phyloP scores from a whole-genome alignment of 2,888 invertebrate species.

The Zygaena filipendulae region DNA sequence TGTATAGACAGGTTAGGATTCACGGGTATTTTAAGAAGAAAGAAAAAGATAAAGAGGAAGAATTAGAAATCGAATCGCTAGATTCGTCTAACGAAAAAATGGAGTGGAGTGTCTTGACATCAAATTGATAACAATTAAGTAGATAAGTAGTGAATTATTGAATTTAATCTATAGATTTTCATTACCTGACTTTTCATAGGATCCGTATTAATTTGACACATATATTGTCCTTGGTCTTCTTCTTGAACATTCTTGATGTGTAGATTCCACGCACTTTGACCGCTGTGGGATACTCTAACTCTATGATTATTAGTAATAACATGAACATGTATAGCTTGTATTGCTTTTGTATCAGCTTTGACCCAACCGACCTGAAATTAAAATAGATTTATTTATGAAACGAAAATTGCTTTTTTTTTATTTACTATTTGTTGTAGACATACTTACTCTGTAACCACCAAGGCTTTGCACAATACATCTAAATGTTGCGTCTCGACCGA shows the following conservation, averaged over 20 bases:
- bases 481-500: constrained; percentile 89
- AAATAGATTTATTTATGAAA: constrained; percentile 3
- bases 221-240: constrained; percentile 90
- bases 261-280: constrained; percentile 89
- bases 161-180: too few species aligned
- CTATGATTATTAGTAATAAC: constrained; percentile 93
- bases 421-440: too few species aligned
- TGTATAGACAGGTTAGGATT: constrained; percentile 54
- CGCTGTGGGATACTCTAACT: constrained; percentile 85
- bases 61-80: constrained; percentile 9
- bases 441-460: constrained; percentile 88
- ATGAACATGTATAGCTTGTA: constrained; percentile 92
- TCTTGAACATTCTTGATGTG: constrained; percentile 88
- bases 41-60: constrained; percentile 8
- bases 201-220: constrained; percentile 95
- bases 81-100: constrained; percentile 20
- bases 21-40: constrained; percentile 32
- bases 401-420: constrained; percentile 6
- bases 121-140: too few species aligned
- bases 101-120: constrained; percentile 35
- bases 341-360: constrained; percentile 92
- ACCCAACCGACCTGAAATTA: constrained; percentile 87
- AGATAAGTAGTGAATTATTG: too few species aligned
- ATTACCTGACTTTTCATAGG: constrained; percentile 95
- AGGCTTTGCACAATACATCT: constrained; percentile 88